phyloP scores from a whole-genome alignment of 2,113 vertebrate species.

The Hiodon tergisus region DNA sequence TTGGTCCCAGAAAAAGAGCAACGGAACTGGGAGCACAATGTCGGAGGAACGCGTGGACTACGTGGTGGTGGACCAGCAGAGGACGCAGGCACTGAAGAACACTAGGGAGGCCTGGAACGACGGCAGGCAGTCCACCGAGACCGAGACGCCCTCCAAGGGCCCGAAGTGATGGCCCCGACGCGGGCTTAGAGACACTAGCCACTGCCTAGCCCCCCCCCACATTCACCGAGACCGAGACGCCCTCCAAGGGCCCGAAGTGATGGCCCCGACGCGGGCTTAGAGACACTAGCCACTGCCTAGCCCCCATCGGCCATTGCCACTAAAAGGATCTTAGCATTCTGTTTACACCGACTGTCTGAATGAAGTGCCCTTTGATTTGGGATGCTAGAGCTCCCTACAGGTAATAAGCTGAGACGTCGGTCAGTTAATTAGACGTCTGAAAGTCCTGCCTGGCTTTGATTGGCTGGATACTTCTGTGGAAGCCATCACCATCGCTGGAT shows the following conservation, averaged over 20 bases:
- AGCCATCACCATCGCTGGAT: not conserved
- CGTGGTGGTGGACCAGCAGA: constrained; percentile 93
- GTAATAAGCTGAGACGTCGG: constrained; percentile 50
- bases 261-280: no score
- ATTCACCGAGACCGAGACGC: constrained; percentile 10
- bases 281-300: no score
- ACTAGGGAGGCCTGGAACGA: constrained; percentile 95
- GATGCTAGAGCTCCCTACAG: constrained; percentile 41
- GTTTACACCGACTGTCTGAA: constrained; percentile 53
- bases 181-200: constrained; percentile 5
- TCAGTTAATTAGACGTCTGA: constrained; percentile 33
- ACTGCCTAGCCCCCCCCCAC: constrained; percentile 13
- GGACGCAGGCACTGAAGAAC: constrained; percentile 89
- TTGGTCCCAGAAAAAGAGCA: constrained; percentile 78
- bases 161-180: constrained; percentile 70
- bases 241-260: constrained; percentile 30
- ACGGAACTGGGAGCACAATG: constrained; percentile 75
- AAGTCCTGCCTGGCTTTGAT: constrained; percentile 19
- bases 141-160: constrained; percentile 78
- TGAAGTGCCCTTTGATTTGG: constrained; percentile 42
- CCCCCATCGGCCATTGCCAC: not conserved
- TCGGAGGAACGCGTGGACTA: constrained; percentile 97
- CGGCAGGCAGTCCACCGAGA: constrained; percentile 88
- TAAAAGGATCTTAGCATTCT: constrained; percentile 26
- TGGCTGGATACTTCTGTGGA: not conserved